These are phyloP conservation scores for Drosophila mimetica DNA, from an alignment of 2,888 invertebrate species.

Conservation along the genomic window DNA sequence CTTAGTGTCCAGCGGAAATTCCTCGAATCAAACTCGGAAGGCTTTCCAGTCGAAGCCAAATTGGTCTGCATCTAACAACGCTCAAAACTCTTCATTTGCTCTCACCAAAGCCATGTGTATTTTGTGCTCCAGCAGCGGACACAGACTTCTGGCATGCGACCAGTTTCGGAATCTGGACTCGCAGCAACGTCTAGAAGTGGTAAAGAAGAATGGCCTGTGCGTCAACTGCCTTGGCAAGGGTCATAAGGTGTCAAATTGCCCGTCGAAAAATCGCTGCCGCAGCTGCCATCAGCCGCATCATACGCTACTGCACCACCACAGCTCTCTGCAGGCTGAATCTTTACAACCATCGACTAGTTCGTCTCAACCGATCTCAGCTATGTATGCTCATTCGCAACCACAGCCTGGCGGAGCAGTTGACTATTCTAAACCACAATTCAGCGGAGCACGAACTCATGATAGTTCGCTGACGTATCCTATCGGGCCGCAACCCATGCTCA, in stretches of 20 bases:
- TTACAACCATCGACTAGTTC: not conserved
- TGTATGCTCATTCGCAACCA: no score
- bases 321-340: not conserved
- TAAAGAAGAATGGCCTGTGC: not conserved
- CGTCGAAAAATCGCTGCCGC: no score
- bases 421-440: no score
- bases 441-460: no score
- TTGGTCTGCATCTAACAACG: not conserved
- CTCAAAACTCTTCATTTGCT: not conserved
- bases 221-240: no score
- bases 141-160: not conserved
- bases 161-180: no score
- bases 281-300: not conserved
- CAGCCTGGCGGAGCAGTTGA: no score
- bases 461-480: no score
- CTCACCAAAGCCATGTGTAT: not conserved
- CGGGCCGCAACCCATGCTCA: no score
- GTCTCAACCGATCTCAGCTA: not conserved
- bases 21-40: no score
- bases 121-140: not conserved
- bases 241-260: no score
- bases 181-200: not conserved
- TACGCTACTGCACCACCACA: not conserved
- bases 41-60: not conserved
- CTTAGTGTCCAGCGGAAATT: not conserved